A percentile compares a stretch with the other conserved stretches of the same genome.
Evolutionary conservation across 1,140 invertebrate genomes (phyloP).

Genomic region (Drosophila equinoxialis): DNA sequence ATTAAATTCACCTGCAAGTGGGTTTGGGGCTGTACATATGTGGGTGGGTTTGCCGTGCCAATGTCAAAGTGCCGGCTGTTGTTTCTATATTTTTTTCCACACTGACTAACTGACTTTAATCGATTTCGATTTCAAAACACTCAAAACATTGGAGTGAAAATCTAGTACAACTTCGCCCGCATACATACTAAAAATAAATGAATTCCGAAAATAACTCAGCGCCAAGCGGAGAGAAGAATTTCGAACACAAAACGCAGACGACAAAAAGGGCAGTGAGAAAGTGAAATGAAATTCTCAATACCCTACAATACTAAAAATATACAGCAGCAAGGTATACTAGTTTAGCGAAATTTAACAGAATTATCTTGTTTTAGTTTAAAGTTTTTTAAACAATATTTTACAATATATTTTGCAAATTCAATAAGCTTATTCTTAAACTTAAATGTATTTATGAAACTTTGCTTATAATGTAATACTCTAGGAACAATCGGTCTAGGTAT

Average conservation of each 20-base stretch:
- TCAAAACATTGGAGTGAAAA: constrained; percentile 31
- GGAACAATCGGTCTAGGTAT: background rate
- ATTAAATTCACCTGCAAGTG: background rate
- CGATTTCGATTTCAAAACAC: constrained; percentile 9
- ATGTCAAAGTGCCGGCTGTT: constrained; percentile 25
- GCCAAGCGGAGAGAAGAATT: constrained; percentile 8
- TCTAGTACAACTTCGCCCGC: constrained; percentile 12
- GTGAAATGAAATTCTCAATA: constrained; percentile 21
- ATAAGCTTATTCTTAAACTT: background rate
- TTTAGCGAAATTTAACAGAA: background rate
- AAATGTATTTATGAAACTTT: background rate
- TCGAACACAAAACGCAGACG: constrained; percentile 15
- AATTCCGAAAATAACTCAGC: constrained; percentile 58
- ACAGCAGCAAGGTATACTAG: background rate
- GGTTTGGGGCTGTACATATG: no score
- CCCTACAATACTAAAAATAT: constrained; percentile 15
- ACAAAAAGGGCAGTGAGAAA: constrained; percentile 30
- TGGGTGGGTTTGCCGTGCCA: background rate
- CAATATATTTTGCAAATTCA: constrained; percentile 1
- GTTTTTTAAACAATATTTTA: no score
- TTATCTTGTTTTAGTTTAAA: background rate
- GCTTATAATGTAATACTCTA: background rate
- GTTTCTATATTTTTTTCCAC: background rate
- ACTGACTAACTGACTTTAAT: background rate
- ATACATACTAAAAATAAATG: constrained; percentile 23